Evolutionary conservation across 1,140 invertebrate species (phyloP).

Genomic region (Achatina immaculata): DNA sequence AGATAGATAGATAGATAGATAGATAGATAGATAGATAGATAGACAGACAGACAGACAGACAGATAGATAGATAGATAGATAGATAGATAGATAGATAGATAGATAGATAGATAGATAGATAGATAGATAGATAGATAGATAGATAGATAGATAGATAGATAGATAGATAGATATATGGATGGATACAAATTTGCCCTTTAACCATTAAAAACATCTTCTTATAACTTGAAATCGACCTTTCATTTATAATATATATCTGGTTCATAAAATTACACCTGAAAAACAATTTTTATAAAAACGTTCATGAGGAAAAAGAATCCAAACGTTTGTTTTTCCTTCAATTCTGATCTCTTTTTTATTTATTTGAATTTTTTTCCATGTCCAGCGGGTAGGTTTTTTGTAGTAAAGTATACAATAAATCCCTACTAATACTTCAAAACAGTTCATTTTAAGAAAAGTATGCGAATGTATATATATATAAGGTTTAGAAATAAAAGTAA

Average conservation of each 20-base stretch:
- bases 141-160: neutral
- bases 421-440: too few species aligned
- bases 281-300: too few species aligned
- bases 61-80: neutral
- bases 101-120: neutral
- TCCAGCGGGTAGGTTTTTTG: too few species aligned
- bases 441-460: too few species aligned
- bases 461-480: too few species aligned
- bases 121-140: neutral
- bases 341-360: too few species aligned
- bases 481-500: too few species aligned
- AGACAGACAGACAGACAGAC: neutral
- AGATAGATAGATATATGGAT: neutral
- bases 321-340: too few species aligned
- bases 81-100: neutral
- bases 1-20: neutral
- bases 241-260: neutral
- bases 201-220: neutral
- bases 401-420: too few species aligned
- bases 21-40: neutral
- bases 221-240: neutral
- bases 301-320: too few species aligned
- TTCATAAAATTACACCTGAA: too few species aligned
- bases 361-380: too few species aligned
- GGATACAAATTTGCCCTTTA: neutral